phyloP scores from a whole-genome alignment of 2,888 invertebrate species.

The Cremastinae sp. region DNA sequence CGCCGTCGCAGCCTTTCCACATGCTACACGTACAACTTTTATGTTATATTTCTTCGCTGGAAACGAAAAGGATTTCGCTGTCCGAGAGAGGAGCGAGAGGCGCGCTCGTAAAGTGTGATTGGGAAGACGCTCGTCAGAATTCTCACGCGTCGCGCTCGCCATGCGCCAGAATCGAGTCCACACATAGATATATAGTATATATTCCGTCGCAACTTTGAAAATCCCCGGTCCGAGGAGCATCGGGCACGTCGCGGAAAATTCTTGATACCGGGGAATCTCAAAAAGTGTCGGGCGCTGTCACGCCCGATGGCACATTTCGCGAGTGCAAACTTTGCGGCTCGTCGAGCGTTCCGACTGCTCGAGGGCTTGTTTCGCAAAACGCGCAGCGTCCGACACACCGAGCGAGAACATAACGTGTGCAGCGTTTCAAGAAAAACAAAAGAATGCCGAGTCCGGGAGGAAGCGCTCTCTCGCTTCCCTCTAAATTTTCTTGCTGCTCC shows the following conservation, averaged over 20 bases:
- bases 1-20: slow-evolving; percentile 38
- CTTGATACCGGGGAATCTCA: slow-evolving; percentile 51
- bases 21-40: slow-evolving; percentile 13
- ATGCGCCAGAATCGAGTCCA: slow-evolving; percentile 8
- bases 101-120: slow-evolving; percentile 50
- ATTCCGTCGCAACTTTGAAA: slow-evolving; percentile 47
- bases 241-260: slow-evolving; percentile 25
- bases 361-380: slow-evolving; percentile 37
- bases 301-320: slow-evolving; percentile 64
- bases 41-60: slow-evolving; percentile 9
- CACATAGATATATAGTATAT: too few species aligned
- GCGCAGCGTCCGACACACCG: too few species aligned
- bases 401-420: slow-evolving; percentile 21
- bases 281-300: slow-evolving; percentile 42
- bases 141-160: not conserved
- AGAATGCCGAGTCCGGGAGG: slow-evolving; percentile 6
- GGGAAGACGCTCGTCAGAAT: slow-evolving; percentile 9
- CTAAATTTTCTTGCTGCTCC: slow-evolving; percentile 55
- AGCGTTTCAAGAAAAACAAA: slow-evolving; percentile 34
- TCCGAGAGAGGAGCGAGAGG: slow-evolving; percentile 20
- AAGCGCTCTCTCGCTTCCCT: slow-evolving; percentile 44
- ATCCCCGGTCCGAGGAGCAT: slow-evolving; percentile 13
- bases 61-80: slow-evolving; percentile 35
- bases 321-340: slow-evolving; percentile 55
- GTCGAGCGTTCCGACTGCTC: slow-evolving; percentile 34